These are phyloP conservation scores for Ispidina lecontei DNA, from an alignment of 2,797 vertebrate species.

Conservation along the genomic window DNA sequence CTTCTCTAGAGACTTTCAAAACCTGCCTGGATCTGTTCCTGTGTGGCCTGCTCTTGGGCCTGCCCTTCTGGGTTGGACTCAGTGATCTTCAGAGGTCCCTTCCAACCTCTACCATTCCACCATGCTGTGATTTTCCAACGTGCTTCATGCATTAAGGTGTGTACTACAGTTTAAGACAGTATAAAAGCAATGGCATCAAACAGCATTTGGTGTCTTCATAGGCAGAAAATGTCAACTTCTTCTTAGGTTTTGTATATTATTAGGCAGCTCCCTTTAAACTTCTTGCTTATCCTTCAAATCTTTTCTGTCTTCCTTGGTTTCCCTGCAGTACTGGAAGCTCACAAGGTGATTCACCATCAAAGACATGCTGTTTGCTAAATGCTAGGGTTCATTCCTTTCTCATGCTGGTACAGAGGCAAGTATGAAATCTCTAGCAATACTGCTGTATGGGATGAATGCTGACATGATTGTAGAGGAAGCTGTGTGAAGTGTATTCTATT, in stretches of 20 bases:
- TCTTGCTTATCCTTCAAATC: background rate
- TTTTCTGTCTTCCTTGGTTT: background rate
- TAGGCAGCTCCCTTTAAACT: background rate
- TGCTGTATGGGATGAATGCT: background rate
- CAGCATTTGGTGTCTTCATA: background rate
- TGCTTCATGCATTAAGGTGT: background rate
- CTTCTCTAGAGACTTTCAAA: no score
- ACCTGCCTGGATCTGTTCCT: no score
- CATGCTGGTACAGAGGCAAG: background rate
- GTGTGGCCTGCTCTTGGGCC: no score
- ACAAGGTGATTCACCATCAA: background rate
- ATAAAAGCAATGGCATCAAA: background rate
- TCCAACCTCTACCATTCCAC: no score
- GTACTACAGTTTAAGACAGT: background rate
- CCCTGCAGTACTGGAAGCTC: background rate
- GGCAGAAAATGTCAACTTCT: background rate
- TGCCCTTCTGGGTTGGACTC: no score
- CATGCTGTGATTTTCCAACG: background rate
- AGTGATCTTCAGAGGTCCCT: no score
- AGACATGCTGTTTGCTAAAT: background rate
- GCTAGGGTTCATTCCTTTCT: background rate
- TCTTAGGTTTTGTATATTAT: background rate
- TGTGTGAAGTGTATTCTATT: background rate
- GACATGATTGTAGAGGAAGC: background rate
- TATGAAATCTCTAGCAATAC: background rate